These are phyloP conservation scores for Arrhamphus sclerolepis DNA, from an alignment of 2,797 vertebrate genomes.

Conservation along the genomic window DNA sequence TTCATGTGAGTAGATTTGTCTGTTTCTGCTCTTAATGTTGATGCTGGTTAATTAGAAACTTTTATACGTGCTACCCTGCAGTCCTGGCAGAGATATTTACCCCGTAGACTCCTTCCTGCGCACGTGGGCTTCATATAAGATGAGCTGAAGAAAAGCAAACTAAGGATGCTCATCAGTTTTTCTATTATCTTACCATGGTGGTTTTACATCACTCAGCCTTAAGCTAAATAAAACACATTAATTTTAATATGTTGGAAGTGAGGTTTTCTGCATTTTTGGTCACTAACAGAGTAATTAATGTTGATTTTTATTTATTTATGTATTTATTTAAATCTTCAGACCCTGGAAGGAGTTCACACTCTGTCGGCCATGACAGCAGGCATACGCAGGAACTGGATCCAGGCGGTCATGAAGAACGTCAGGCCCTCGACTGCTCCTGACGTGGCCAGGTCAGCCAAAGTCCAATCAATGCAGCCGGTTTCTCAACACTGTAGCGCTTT, in stretches of 20 bases:
- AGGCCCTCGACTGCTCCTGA: conserved; percentile 84
- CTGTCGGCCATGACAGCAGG: conserved; percentile 87
- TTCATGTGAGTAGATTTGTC: conserved; percentile 74
- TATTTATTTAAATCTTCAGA: conserved; percentile 66
- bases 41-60: too few relatives aligned
- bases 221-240: background rate
- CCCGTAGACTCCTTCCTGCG: too few relatives aligned
- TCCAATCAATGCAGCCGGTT: too few relatives aligned
- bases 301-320: background rate
- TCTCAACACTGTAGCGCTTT: background rate
- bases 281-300: background rate
- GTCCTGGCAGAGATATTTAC: background rate
- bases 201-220: too few relatives aligned
- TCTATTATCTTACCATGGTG: background rate
- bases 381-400: conserved; percentile 87
- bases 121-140: too few relatives aligned
- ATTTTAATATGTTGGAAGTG: background rate
- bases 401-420: conserved; percentile 86
- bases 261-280: background rate
- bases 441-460: conserved; percentile 79
- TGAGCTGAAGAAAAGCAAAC: too few relatives aligned
- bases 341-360: conserved; percentile 81
- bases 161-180: too few relatives aligned
- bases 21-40: background rate
- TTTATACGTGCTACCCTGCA: background rate